Base-by-base conservation (phyloP, 2,888 invertebrate genomes). In the Eristalis pertinax region DNA sequence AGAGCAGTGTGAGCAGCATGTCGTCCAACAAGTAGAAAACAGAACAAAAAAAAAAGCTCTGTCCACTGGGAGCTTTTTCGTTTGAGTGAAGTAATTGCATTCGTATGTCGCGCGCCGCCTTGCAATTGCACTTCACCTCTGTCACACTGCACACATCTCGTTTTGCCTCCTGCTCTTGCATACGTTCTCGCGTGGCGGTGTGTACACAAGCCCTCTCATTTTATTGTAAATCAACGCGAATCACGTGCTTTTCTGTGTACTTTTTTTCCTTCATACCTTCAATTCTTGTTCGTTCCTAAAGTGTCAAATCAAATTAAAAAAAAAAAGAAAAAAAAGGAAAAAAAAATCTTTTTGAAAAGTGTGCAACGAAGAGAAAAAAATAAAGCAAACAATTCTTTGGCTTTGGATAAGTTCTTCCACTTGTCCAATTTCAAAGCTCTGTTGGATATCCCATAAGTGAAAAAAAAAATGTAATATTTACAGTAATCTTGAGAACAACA, bases 401-500 rank as follows among this genome's bases (percentile, higher is more conserved):
- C 50, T 67, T 80, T 87, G 87, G 68, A 87, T 80, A 77, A 79
- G 81, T 60, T 35, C 41, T 60, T 35, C 41, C 29, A n/a, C 60
- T 43, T 58, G 58, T 84, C 74, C 87, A 76, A 73, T 50, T 56
- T 63, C 75, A 87, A 87, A 87, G 83, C 58, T 19, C 32, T 35
- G 22, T 10, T 35, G 35, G 43, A 58, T 60, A 70, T 50, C 35
- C n/a, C 22, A 56, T 41, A 58, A 76, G 82, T 82, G 76, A 70
- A 63, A 56, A 80, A 70, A 63, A 56, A 80, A 83, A 80, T 56
- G 22, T 32, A 89, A 90, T 90, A 90, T 89, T 92, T 93, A 87
- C 92, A 93, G 93, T 92, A 92, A 93, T 90, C 92, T 93, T 92
- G 93, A 93, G 90, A 93, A 93, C 90, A 91, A 92, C 91, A 90